These are phyloP conservation scores for Alcedo atthis DNA, from an alignment of 2,797 vertebrate species.

Conservation along the genomic window DNA sequence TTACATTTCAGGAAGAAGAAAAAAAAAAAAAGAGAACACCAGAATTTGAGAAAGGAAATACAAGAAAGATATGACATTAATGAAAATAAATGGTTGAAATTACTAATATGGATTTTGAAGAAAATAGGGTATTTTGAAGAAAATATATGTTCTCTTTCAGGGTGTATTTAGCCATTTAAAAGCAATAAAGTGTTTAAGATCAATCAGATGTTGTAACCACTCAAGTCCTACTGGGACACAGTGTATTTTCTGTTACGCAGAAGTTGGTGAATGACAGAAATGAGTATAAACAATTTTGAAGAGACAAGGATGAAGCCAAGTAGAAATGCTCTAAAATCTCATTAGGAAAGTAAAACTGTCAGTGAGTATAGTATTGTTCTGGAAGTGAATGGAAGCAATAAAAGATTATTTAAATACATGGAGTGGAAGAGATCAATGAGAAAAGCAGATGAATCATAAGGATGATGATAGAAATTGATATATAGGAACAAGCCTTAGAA, in stretches of 20 bases:
- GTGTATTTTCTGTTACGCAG: neutral
- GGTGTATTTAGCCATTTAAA: neutral
- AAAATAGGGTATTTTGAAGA: neutral
- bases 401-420: neutral
- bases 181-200: neutral
- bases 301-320: neutral
- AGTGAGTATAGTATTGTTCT: neutral
- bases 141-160: neutral
- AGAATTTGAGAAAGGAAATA: neutral
- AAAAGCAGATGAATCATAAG: conserved; percentile 10
- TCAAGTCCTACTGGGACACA: neutral
- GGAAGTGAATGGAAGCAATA: conserved; percentile 14
- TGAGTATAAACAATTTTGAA: neutral
- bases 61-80: neutral
- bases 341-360: conserved; percentile 19
- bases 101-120: neutral
- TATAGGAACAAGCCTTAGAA: neutral
- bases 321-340: conserved; percentile 34
- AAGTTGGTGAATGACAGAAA: neutral
- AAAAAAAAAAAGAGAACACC: neutral
- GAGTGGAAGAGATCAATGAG: neutral
- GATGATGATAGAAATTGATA: neutral
- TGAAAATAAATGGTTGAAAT: neutral
- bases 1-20: neutral
- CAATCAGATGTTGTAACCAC: neutral